phyloP scores from a whole-genome alignment of 2,888 invertebrate genomes.

The Chymomyza procnemis region DNA sequence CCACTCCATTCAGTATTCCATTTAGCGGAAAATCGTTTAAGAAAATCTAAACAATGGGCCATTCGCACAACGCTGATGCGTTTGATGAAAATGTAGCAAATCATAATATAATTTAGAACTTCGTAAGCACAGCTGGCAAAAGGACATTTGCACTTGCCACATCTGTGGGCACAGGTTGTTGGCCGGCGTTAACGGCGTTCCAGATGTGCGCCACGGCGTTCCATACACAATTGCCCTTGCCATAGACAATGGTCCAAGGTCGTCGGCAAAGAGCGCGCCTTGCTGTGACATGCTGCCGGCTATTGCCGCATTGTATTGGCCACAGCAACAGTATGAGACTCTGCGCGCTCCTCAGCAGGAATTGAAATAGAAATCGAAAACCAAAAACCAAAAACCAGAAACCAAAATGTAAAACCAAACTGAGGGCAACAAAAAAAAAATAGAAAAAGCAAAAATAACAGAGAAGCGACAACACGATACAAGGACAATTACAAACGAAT shows the following conservation, averaged over 20 bases:
- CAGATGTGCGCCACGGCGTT: conserved; percentile 6
- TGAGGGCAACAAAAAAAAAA: neutral
- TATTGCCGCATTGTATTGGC: neutral
- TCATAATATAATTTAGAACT: neutral
- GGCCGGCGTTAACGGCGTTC: conserved; percentile 7
- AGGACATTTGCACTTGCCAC: neutral
- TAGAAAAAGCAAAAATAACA: neutral
- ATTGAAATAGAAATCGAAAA: neutral
- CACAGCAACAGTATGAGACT: neutral
- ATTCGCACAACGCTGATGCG: neutral
- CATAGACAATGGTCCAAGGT: conserved; percentile 5
- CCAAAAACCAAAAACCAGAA: conserved; percentile 1
- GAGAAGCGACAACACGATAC: neutral
- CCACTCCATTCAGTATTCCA: neutral
- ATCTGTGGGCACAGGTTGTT: neutral
- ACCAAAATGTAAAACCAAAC: conserved; percentile 4
- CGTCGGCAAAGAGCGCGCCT: neutral
- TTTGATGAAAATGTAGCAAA: neutral
- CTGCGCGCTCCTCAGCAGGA: neutral
- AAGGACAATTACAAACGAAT: conserved; percentile 12
- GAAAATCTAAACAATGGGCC: neutral
- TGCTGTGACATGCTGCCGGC: neutral
- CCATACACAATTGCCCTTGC: neutral
- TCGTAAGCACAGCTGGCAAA: neutral
- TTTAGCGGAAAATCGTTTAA: neutral